Evolutionary conservation across 1,140 invertebrate genomes (phyloP).

Genomic region (Brachionus paranguensis): DNA sequence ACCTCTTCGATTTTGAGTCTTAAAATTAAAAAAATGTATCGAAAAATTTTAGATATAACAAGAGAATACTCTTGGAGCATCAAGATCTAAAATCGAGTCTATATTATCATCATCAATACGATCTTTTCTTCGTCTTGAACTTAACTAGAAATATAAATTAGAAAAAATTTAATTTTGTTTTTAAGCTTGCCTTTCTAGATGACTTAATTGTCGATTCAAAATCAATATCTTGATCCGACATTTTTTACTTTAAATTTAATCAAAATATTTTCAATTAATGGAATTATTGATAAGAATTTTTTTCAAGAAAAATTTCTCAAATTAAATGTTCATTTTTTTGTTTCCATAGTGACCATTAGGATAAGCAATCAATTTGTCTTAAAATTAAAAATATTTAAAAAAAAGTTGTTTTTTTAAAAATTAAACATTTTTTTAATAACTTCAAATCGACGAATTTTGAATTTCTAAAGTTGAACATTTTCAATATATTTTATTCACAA

Average conservation of each 20-base stretch:
- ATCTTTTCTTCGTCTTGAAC: constrained; percentile 9
- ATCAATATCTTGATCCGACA: constrained; percentile 7
- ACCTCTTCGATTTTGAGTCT: background rate
- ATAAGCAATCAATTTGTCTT: background rate
- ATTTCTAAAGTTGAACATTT: too few species aligned
- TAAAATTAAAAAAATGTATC: background rate
- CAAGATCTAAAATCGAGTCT: background rate
- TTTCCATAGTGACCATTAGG: background rate
- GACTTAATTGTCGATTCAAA: background rate
- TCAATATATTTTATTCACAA: too few species aligned
- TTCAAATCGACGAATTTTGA: too few species aligned
- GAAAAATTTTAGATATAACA: background rate
- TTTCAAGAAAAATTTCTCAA: background rate
- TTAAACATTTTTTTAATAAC: too few species aligned
- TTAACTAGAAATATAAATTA: background rate
- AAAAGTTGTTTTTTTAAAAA: too few species aligned
- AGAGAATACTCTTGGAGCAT: background rate
- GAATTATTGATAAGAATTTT: background rate
- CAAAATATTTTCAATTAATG: background rate
- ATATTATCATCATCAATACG: background rate
- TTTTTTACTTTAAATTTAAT: background rate
- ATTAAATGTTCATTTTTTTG: background rate
- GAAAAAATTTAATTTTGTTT: too few species aligned
- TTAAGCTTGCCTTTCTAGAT: background rate
- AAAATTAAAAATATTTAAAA: background rate